Evolutionary conservation across 2,797 vertebrate genomes (phyloP).

Genomic region (Phalloptychus januarius): DNA sequence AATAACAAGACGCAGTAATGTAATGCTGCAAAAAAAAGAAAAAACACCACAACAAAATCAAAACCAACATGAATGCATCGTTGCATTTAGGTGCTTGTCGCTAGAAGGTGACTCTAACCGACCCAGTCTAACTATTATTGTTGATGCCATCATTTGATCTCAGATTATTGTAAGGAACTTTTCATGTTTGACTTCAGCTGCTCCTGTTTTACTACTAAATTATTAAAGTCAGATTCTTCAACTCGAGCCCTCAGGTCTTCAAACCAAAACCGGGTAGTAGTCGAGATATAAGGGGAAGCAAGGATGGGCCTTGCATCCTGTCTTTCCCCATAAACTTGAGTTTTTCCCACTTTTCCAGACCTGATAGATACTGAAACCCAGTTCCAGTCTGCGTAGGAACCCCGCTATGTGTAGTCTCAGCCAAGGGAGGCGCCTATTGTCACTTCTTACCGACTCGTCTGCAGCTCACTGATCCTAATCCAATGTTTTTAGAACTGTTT

Average conservation of each 20-base stretch:
- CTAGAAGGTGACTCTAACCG: neutral
- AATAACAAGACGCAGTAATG: neutral
- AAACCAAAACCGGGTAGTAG: neutral
- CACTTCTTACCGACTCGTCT: constrained; percentile 40
- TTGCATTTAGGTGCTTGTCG: neutral
- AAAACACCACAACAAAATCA: no score
- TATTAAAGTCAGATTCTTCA: neutral
- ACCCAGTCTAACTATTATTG: neutral
- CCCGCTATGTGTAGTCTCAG: constrained; percentile 36
- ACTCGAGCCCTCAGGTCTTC: neutral
- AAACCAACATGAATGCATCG: neutral
- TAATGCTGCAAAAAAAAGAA: neutral
- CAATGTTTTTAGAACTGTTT: constrained; percentile 32
- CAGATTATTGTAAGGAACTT: neutral
- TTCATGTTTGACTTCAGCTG: neutral
- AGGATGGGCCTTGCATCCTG: neutral
- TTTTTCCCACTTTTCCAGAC: neutral
- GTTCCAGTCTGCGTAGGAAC: neutral
- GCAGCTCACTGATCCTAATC: constrained; percentile 27
- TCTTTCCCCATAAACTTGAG: neutral
- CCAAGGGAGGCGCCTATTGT: constrained; percentile 15
- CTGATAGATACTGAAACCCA: neutral
- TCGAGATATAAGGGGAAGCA: neutral
- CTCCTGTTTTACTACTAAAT: neutral
- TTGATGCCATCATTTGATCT: neutral